Evolutionary conservation across 2,797 vertebrate species (phyloP), one percentile per base, ranked within the genome.

Genomic region (Pseudotriccus pelzelni): DNA sequence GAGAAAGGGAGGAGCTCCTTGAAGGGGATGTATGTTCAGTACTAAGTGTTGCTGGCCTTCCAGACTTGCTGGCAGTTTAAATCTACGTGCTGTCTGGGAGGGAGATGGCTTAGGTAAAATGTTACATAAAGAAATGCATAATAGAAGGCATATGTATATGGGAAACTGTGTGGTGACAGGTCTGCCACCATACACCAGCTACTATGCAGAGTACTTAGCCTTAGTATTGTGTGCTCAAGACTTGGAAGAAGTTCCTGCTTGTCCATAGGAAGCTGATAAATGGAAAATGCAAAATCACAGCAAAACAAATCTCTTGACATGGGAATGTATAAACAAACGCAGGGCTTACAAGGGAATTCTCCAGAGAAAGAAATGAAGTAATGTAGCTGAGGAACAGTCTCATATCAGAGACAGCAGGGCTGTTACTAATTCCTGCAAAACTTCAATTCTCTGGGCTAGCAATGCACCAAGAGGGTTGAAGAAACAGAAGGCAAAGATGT

Each of bases 271-370:
- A 87, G 63, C 12, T 87, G 67, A 52, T 59, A 79, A 73, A 52
- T 59, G 55, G 43, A 41, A 92, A 56, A 53, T 56, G 36, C 32
- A 87, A 62, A 79, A 44, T 39, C 36, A 30, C 58, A 83, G 55
- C 67, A 84, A 90, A 93, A 83, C 59, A 87, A 84, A 90, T 47
- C 41, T 47, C 44, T 89, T 84, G 84, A 60, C 44, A 21, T 76
- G 50, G 80, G 34, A 27, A 64, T 78, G 16, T 41, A 36, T 78
- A 53, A 92, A 89, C 56, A 89, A 66, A 49, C 6, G 32, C 16
- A 2, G 36, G 37, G 36, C 62, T 44, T 55, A 50, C n/a, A 75
- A 58, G 58, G 70, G 46, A 75, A 50, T 27, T 46, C 58, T 86
- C 58, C 58, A 60, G 72, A 63, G 37, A 62, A 86, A 36, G 36